Conservation (phyloP, 2,797 vertebrate genomes). For the Ambastaia sidthimunki region DNA sequence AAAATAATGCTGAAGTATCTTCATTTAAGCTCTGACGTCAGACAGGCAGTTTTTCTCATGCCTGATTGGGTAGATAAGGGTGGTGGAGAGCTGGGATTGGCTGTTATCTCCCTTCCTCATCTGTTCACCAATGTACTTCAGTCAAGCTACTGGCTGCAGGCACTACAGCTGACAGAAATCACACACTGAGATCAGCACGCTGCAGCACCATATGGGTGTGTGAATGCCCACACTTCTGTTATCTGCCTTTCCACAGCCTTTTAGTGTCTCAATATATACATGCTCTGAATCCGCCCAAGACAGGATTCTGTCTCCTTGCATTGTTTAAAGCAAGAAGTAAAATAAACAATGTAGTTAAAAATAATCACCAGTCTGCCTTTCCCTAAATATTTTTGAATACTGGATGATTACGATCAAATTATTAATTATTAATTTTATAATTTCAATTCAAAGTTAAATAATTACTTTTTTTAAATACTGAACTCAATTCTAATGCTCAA, state of each 20-base stretch:
- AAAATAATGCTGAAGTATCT: conserved; percentile 16
- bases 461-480: too few species aligned
- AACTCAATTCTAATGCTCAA: too few species aligned
- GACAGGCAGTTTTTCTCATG: neutral
- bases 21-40: conserved; percentile 44
- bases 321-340: neutral
- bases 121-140: conserved; percentile 49
- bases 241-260: neutral
- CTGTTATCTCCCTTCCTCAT: conserved; percentile 56
- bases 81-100: conserved; percentile 29
- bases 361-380: neutral
- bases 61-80: conserved; percentile 46
- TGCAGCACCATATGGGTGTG: too few species aligned
- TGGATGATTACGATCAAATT: too few species aligned
- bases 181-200: conserved; percentile 9
- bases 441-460: too few species aligned
- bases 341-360: neutral
- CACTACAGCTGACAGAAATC: conserved; percentile 19
- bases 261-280: neutral
- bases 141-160: conserved; percentile 32
- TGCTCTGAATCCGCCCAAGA: neutral
- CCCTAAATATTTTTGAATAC: too few species aligned
- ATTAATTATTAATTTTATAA: too few species aligned
- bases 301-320: neutral
- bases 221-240: neutral